Evolutionary conservation across 2,113 vertebrate genomes (phyloP), one percentile per base, ranked within the genome.

Genomic region (Anser brachyrhynchus): DNA sequence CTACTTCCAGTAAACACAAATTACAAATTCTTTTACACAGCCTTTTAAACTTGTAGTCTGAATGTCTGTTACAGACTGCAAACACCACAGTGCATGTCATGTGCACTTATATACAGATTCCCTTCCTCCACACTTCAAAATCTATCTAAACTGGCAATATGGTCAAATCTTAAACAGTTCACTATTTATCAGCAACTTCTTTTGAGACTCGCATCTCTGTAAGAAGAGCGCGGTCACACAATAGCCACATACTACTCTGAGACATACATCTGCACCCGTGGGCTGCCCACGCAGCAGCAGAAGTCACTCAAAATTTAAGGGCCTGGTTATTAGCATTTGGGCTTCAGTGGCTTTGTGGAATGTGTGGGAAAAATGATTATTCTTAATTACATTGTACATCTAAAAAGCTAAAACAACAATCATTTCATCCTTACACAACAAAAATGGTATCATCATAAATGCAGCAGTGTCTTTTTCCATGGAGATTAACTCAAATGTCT

Each of bases 321-420:
- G 61, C 33, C 92, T 39, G 23, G 62, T 76, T 85, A 93, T 91
- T 91, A 95, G 75, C 46, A 78, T 76, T 93, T 85, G 87, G 97
- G 90, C 92, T 96, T 96, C 89, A 92, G 55, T 96, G 95, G 86
- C 92, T 95, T 90, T 76, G 77, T 11, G 90, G 79, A 91, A 96
- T 97, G 94, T 97, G 96, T 97, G 96, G 96, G 97, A 97, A 97
- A 97, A 93, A 62, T 90, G 86, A 96, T 95, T 92, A 94, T 87
- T 95, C 95, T 90, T 96, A 96, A 97, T 96, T 95, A 91, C 88
- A 87, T 43, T 94, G 62, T 96, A 93, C 78, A 73, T 82, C 91
- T 90, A 97, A 96, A 97, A 96, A 84, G 79, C 88, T 95, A 96
- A 96, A 94, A 41, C 85, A 95, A 93, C 85, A 91, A 84, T 96